Evolutionary conservation across 2,888 invertebrate species (phyloP), one percentile per base, ranked within the genome.

Genomic region (Aleiodes testaceus): DNA sequence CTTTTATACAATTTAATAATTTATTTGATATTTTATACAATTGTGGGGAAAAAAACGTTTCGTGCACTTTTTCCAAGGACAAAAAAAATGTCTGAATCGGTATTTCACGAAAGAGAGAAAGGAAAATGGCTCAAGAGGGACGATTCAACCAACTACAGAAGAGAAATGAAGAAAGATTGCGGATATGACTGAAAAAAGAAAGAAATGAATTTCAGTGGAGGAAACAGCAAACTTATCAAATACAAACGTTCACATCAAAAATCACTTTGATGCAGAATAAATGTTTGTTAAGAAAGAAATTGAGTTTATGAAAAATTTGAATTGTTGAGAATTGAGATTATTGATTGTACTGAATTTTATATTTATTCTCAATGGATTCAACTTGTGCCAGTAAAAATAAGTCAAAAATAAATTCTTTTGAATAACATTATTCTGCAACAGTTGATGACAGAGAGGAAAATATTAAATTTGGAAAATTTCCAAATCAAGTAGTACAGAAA

Each of bases 211-310:
- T 67, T 63, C 42, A 63, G 47, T 44, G 63, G 30, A 61, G 67
- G 66, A 67, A 67, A 63, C 67, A 20, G 67, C 66, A 63, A 67
- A 70, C 70, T 70, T 70, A 70, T 70, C 70, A 66, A 18, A 66
- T 18, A 59, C 20, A 63, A 45, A 53, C 22, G 45, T 11, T n/a
- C n/a, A 22, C 11, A 3, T 36, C 11, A 14, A 45, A 50, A 70
- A 26, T 44, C 26, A 42, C 20, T 42, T 22, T 42, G 22, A 44
- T 42, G 42, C 52, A 44, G 22, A 66, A 64, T 7, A 47, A 26
- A 26, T 26, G 3, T 26, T 2, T 26, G n/a, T n/a, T n/a, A 1
- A 20, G 63, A 7, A 1, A 47, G 1, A n/a, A 26, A 14, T 12
- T 26, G 14, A 45, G 14, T 47, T 36, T 36, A 50, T 2, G 1